phyloP scores from a whole-genome alignment of 1,140 invertebrate genomes.

The honey bee (Apis mellifera) region Amel_HAv3.1 CM009932.2:7825501-7826000 shows the following conservation, averaged over 20 bases:
- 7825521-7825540: too few relatives aligned
- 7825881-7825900: neutral
- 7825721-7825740: neutral
- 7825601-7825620: neutral
- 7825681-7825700: neutral
- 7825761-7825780: too few relatives aligned
- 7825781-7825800: neutral
- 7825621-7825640: neutral
- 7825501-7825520: too few relatives aligned
- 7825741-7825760: too few relatives aligned
- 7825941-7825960: neutral
- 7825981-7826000: too few relatives aligned
- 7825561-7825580: too few relatives aligned
- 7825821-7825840: neutral
- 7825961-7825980: neutral
- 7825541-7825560: neutral
- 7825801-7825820: neutral
- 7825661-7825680: neutral
- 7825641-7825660: neutral
- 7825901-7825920: neutral
- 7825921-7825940: neutral
- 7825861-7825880: neutral
- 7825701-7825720: neutral
- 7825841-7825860: neutral
- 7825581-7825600: too few relatives aligned